phyloP scores from a whole-genome alignment of 2,888 invertebrate genomes.

The Adineta ricciae region DNA sequence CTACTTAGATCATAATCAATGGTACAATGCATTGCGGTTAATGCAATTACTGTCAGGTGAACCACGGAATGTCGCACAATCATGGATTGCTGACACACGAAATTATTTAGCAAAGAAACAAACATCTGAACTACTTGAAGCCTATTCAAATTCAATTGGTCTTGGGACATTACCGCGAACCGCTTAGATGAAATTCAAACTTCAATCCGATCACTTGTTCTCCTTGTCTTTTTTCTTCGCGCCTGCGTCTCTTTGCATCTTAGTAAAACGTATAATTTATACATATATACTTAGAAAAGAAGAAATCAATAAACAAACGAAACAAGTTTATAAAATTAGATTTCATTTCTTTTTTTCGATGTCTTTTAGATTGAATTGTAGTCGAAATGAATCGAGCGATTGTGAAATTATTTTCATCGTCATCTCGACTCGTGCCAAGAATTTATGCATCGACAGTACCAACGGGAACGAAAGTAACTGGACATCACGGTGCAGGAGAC shows the following conservation, averaged over 20 bases:
- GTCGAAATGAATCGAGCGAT: background rate
- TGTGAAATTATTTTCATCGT: background rate
- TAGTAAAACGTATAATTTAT: background rate
- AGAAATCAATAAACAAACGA: background rate
- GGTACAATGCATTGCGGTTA: conserved; percentile 28
- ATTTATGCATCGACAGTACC: background rate
- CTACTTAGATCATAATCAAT: conserved; percentile 29
- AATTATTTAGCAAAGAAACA: conserved; percentile 28
- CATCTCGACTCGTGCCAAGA: background rate
- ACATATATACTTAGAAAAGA: background rate
- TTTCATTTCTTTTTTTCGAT: background rate
- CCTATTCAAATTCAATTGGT: conserved; percentile 27
- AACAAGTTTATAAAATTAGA: background rate
- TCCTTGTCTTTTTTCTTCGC: background rate
- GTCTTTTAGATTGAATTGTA: background rate
- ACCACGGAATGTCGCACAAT: conserved; percentile 21
- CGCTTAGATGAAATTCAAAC: background rate
- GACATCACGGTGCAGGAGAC: background rate
- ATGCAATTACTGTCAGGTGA: conserved; percentile 30
- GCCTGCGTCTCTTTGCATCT: background rate
- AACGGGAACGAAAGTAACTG: background rate
- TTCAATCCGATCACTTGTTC: background rate
- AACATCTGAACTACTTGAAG: conserved; percentile 28
- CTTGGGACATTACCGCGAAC: conserved; percentile 24
- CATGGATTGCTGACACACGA: conserved; percentile 30